These are phyloP conservation scores for Cerastis rubricosa DNA, from an alignment of 2,888 invertebrate species.

Conservation along the genomic window DNA sequence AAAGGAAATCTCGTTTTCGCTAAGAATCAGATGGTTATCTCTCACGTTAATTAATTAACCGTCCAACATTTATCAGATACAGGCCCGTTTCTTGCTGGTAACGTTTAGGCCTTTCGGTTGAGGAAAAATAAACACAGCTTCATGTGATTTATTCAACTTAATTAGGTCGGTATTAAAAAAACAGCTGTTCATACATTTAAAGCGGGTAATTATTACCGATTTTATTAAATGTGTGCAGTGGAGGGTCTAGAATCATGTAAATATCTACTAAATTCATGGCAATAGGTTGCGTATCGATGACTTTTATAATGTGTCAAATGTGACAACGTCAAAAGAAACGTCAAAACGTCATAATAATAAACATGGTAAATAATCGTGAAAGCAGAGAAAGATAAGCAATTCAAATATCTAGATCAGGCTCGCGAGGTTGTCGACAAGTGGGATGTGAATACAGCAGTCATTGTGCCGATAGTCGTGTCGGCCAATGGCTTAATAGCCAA, in stretches of 20 bases:
- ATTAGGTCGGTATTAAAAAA: not conserved
- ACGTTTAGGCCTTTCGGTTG: conserved; percentile 3
- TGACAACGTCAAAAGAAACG: no score
- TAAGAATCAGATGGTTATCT: conserved; percentile 7
- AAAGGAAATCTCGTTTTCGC: conserved; percentile 12
- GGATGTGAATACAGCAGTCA: no score
- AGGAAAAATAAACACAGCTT: conserved; percentile 5
- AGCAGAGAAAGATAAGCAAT: no score
- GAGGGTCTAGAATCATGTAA: no score
- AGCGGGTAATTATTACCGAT: not conserved
- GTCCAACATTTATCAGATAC: conserved; percentile 27
- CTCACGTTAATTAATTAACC: conserved; percentile 32
- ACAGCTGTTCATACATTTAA: not conserved
- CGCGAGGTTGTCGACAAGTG: no score
- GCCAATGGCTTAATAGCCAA: no score
- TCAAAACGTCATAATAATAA: no score
- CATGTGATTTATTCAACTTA: not conserved
- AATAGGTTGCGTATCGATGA: no score
- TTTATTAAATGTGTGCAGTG: not conserved
- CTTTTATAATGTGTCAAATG: not conserved
- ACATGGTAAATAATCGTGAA: no score
- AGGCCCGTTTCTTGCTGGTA: conserved; percentile 8
- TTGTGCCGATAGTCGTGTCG: no score
- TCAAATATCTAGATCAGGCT: no score
- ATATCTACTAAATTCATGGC: no score